These are phyloP conservation scores for Chrysemys picta DNA, from an alignment of 2,113 vertebrate species.

Conservation along the genomic window DNA sequence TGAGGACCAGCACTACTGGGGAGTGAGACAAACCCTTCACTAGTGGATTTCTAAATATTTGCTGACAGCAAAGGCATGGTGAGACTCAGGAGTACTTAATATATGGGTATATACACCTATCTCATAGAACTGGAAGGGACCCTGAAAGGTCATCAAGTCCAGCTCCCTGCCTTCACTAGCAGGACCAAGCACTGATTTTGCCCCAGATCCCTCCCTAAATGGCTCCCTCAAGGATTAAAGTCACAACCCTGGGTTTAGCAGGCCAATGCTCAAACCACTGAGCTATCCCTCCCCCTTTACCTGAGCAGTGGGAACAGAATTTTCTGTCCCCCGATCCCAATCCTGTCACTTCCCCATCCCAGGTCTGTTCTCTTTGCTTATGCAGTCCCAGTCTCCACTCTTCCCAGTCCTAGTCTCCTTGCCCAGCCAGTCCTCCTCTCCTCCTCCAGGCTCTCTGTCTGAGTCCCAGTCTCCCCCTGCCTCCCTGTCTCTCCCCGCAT, in stretches of 20 bases:
- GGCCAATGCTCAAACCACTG: no score
- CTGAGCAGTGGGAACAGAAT: no score
- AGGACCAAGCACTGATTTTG: no score
- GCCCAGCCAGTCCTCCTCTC: neutral
- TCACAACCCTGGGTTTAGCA: no score
- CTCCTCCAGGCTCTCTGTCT: neutral
- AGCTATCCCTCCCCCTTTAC: no score
- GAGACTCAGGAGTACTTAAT: neutral
- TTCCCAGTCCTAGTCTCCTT: neutral
- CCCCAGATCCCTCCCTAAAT: no score
- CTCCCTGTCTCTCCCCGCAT: neutral
- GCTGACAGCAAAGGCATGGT: neutral
- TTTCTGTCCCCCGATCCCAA: neutral
- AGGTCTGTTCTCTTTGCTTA: neutral
- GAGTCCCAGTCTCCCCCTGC: neutral
- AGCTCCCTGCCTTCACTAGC: no score
- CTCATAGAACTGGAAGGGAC: no score
- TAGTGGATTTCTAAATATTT: neutral
- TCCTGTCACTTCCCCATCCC: neutral
- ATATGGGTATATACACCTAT: no score
- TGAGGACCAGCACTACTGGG: neutral
- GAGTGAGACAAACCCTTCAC: neutral
- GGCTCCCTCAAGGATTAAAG: no score
- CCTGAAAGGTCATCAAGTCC: no score
- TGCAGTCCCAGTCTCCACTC: neutral